Evolutionary conservation across 2,888 invertebrate species (phyloP), one percentile per base, ranked within the genome.

Genomic region (Margaritifera margaritifera): DNA sequence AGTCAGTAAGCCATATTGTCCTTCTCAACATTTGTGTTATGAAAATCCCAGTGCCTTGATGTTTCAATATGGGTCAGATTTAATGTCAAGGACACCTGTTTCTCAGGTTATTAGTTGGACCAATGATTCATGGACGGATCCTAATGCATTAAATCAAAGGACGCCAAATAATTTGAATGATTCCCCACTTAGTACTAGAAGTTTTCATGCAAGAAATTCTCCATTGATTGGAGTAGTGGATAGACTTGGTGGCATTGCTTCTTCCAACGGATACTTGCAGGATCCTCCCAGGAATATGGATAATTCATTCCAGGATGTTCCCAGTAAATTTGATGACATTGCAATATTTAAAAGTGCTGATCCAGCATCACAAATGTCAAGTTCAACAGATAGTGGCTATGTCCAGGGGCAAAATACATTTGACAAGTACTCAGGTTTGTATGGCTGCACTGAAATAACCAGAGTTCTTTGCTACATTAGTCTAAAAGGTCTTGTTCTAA

Each of bases 371-470:
- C 87, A 87, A 63, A 87, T 88, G 55, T 88, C 88, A 18, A 87
- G 88, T 67, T 88, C 87, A 1, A 86, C 87, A 53, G 88, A 88
- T 72, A 88, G 87, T 75, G 88, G 88, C 19, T 88, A 88, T 69
- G 85, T 83, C 6, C 86, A 85, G 50, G 78, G 82, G n/a, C 86
- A 86, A 68, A 78, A 76, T 62, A 70, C 82, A 24, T 80, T 80
- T 67, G 86, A 87, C 54, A 78, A 80, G 63, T 42, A 42, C 42
- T 42, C 42, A 42, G 42, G 42, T 42, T 42, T 15, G 42, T 42
- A 69, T 24, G 11, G n/a, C 56, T 56, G 56, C 42, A 42, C 15
- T 8, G 42, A 42, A 42, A 15, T 42, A 42, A 42, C 42, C 42
- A 31, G 8, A 8, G 31, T 31, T 31, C 31, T 31, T 31, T 31